Conservation (phyloP, 2,888 invertebrate species). For the Leptura quadrifasciata region DNA sequence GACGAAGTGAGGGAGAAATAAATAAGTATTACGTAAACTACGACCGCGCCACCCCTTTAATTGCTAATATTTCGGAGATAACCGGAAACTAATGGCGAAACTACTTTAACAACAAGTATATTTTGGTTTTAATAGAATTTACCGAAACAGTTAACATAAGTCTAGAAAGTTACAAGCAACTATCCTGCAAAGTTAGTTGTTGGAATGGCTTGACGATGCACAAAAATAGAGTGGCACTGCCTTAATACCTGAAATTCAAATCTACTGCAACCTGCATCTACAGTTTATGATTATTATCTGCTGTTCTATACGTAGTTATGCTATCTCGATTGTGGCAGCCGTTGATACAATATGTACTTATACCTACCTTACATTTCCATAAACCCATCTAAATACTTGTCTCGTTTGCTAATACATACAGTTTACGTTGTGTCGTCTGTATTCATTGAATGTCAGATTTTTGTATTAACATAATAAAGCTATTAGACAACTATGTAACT, state of each 20-base stretch:
- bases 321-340: conserved; percentile 17
- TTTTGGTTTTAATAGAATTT: conserved; percentile 60
- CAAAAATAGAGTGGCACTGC: conserved; percentile 19
- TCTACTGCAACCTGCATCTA: conserved; percentile 22
- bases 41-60: conserved; percentile 21
- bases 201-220: conserved; percentile 19
- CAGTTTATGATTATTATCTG: conserved; percentile 31
- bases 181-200: conserved; percentile 29
- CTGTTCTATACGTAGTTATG: conserved; percentile 10
- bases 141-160: conserved; percentile 59
- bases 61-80: conserved; percentile 40
- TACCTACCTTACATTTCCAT: conserved; percentile 12
- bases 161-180: conserved; percentile 50
- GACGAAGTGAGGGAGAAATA: background rate
- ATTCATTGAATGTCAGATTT: background rate
- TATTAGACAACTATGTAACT: background rate
- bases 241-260: conserved; percentile 40
- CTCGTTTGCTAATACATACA: background rate
- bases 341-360: conserved; percentile 7
- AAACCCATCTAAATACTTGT: background rate
- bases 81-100: conserved; percentile 53
- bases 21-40: conserved; percentile 7
- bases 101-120: conserved; percentile 54
- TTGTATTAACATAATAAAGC: background rate
- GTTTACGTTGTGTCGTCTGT: background rate